Base-by-base conservation (phyloP, 2,888 invertebrate species). In the Cetonia aurata region DNA sequence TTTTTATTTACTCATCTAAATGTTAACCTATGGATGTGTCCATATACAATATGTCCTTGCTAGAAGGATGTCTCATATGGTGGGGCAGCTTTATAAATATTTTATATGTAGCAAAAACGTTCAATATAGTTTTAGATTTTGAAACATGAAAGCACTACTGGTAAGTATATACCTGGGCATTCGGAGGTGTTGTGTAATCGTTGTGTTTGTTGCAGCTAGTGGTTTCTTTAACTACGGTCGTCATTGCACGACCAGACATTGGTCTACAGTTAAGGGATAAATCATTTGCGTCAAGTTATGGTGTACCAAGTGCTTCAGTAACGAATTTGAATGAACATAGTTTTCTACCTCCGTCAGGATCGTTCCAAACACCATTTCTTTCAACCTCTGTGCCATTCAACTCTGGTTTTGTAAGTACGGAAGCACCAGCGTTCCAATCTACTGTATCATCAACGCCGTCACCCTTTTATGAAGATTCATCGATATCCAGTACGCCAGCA, bases 171-270 rank as follows among this genome's bases (percentile, higher is more conserved):
- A 42, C 46, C 56, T 19, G 65, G 56, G 68, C 50, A 59, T 55
- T 50, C 52, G 55, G 41, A 55, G n/a, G 62, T 71, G 46, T 46
- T 60, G 17, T 52, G 33, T 48, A 48, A 55, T 66, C 33, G 31
- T 67, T 67, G 42, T 67, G 53, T 73, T 87, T 71, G 41, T 71
- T 75, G 15, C 72, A 78, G 78, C 65, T 77, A 59, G 69, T 79
- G 52, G 70, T 74, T 44, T 68, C 76, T 25, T 73, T 88, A 74
- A 86, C 86, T 84, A 86, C 87, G 67, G 83, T 86, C 82, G 87
- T 86, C 81, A 85, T 86, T 80, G 88, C 88, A 53, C 84, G 88
- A 72, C 88, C 88, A 81, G 87, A 88, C 82, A 87, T 87, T 79
- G 88, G 87, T 77, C 86, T 87, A 82, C 86, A 85, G 44, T 85